phyloP scores from a whole-genome alignment of 2,797 vertebrate species.

The Staurois parvus region DNA sequence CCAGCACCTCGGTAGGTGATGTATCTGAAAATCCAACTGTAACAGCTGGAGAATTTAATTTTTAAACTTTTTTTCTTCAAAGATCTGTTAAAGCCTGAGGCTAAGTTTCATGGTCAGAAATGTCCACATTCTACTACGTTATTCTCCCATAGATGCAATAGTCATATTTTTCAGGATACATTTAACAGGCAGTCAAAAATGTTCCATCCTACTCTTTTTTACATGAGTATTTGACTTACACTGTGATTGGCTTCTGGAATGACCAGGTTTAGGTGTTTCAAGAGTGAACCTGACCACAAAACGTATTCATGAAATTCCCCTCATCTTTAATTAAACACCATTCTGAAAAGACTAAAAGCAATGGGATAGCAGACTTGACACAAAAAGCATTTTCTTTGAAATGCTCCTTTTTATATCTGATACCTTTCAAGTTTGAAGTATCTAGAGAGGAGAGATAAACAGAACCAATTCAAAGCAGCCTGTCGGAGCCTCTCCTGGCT shows the following conservation, averaged over 20 bases:
- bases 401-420: slow-evolving; percentile 40
- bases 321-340: slow-evolving; percentile 8
- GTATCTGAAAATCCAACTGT: background rate
- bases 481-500: slow-evolving; percentile 19
- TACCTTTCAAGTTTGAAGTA: slow-evolving; percentile 17
- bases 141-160: background rate
- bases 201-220: background rate
- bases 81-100: background rate
- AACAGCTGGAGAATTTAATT: too few species aligned
- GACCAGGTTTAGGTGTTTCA: background rate
- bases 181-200: background rate
- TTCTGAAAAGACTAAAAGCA: slow-evolving; percentile 4
- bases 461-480: slow-evolving; percentile 34
- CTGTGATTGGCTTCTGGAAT: background rate
- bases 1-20: background rate
- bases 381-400: slow-evolving; percentile 34
- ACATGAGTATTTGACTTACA: background rate
- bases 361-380: slow-evolving; percentile 8
- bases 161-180: background rate
- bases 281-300: background rate
- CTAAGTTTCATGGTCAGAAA: background rate
- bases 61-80: too few species aligned
- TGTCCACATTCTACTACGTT: background rate
- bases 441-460: slow-evolving; percentile 43
- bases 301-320: background rate